These are phyloP conservation scores for Phymastichus coffea DNA, from an alignment of 1,140 invertebrate species.

Conservation along the genomic window DNA sequence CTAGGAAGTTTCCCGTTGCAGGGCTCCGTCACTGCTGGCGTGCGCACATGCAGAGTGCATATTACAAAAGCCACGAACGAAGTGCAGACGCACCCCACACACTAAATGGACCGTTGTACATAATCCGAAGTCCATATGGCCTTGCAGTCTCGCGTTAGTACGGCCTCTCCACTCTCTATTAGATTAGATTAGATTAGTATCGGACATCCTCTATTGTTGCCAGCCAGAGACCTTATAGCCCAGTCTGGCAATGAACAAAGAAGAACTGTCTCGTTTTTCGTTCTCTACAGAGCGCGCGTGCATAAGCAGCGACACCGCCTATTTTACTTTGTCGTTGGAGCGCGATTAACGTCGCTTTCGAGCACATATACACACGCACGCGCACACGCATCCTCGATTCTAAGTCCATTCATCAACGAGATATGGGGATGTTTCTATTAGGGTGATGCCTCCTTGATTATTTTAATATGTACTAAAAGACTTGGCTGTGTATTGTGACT, in stretches of 20 bases:
- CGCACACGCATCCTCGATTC: no score
- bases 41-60: not conserved
- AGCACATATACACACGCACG: no score
- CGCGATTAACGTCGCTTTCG: constrained; percentile 7
- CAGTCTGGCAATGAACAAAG: constrained; percentile 1
- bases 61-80: constrained; percentile 13
- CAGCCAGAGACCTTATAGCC: not conserved
- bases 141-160: not conserved
- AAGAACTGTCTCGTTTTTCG: not conserved
- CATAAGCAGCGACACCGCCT: not conserved
- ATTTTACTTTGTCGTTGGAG: constrained; percentile 1
- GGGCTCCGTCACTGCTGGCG: not conserved
- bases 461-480: no score
- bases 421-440: no score
- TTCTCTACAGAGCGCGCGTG: no score
- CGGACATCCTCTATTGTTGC: constrained; percentile 21
- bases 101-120: constrained; percentile 25
- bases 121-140: constrained; percentile 28
- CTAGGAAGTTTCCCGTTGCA: constrained; percentile 3
- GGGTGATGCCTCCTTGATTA: no score
- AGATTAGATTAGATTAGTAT: constrained; percentile 33
- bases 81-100: constrained; percentile 16
- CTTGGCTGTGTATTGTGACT: no score
- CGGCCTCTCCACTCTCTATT: no score
- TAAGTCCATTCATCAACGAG: no score